These are phyloP conservation scores for Cotesia chilonis DNA, from an alignment of 1,140 invertebrate species.

Conservation along the genomic window DNA sequence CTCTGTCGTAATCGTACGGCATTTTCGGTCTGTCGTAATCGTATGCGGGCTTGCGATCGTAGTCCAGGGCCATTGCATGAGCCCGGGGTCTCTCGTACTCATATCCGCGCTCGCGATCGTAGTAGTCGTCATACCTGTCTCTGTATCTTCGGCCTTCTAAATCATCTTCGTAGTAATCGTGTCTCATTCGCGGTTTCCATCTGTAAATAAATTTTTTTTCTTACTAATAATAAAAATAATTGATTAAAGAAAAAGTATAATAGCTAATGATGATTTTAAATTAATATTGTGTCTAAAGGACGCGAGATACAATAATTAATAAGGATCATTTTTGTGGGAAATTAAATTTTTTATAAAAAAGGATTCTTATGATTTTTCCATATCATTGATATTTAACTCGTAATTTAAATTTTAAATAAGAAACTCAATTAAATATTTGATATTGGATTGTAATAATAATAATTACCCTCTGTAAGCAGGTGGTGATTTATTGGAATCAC, in stretches of 20 bases:
- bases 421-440: background rate
- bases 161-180: conserved; percentile 58
- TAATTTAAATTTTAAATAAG: too few species aligned
- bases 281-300: too few species aligned
- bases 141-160: conserved; percentile 53
- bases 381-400: too few species aligned
- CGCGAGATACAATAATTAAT: too few species aligned
- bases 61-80: conserved; percentile 41
- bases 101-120: conserved; percentile 30
- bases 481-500: conserved; percentile 51
- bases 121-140: conserved; percentile 51
- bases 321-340: too few species aligned
- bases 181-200: conserved; percentile 50
- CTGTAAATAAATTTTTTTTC: conserved; percentile 32
- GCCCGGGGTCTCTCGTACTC: conserved; percentile 36
- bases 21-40: conserved; percentile 48
- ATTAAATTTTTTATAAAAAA: too few species aligned
- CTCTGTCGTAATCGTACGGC: conserved; percentile 52
- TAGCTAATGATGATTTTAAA: too few species aligned
- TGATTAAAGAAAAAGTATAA: too few species aligned
- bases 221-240: background rate
- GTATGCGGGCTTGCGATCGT: conserved; percentile 47
- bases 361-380: too few species aligned
- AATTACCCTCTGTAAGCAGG: conserved; percentile 48
- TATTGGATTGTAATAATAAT: background rate